phyloP scores from a whole-genome alignment of 2,888 invertebrate species.

The Branchipolynoe longqiensis region DNA sequence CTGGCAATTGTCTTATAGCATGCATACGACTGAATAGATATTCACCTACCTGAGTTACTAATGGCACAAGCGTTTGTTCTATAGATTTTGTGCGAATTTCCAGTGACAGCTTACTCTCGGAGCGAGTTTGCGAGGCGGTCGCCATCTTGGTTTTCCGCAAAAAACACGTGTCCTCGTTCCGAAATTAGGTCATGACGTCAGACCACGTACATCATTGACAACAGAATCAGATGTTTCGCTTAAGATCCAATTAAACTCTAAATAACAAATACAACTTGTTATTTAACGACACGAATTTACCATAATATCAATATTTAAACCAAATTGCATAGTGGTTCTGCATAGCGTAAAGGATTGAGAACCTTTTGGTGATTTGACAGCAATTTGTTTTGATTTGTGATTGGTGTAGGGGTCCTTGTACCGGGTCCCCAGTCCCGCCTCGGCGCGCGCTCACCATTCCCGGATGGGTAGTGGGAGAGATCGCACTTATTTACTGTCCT shows the following conservation, averaged over 20 bases:
- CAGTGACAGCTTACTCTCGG: constrained; percentile 81
- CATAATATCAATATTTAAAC: not conserved
- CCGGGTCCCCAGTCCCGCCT: constrained; percentile 39
- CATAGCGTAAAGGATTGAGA: not conserved
- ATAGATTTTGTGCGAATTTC: constrained; percentile 96
- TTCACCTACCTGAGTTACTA: constrained; percentile 93
- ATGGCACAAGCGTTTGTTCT: constrained; percentile 95
- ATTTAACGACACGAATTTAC: not conserved
- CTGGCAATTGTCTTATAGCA: constrained; percentile 46
- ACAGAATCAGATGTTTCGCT: constrained; percentile 30
- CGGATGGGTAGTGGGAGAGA: not conserved
- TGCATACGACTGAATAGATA: not conserved
- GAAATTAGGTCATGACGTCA: constrained; percentile 58
- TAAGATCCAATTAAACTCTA: not conserved
- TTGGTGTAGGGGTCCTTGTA: not conserved
- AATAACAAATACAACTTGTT: not conserved
- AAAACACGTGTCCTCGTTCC: constrained; percentile 58
- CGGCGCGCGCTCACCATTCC: not conserved
- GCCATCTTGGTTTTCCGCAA: constrained; percentile 64
- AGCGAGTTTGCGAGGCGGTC: constrained; percentile 55
- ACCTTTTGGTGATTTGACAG: constrained; percentile 19
- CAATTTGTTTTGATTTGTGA: constrained; percentile 27
- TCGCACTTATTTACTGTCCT: too few species aligned
- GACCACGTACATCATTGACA: constrained; percentile 3
- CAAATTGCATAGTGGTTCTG: too few species aligned